A percentile compares a stretch with the other conserved stretches of the same genome.
phyloP scores from a whole-genome alignment of 1,140 invertebrate species.

The Lysiphlebus fabarum region DNA sequence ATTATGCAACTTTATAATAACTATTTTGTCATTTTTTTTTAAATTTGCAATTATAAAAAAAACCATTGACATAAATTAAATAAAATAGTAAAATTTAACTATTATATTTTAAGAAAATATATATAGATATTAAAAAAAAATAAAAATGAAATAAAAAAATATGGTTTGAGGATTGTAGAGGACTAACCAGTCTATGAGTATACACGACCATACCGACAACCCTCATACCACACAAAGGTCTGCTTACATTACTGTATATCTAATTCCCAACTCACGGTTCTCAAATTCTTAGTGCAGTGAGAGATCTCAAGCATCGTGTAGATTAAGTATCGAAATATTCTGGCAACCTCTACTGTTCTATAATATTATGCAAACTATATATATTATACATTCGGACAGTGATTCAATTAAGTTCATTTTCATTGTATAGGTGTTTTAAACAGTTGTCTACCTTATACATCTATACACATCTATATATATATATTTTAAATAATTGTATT shows the following conservation, averaged over 20 bases:
- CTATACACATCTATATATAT: no score
- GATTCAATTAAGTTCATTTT: slow-evolving; percentile 58
- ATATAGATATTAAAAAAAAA: no score
- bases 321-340: slow-evolving; percentile 22
- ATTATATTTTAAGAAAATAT: no score
- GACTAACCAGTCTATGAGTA: slow-evolving; percentile 52
- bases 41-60: no score
- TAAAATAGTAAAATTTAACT: no score
- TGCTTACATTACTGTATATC: slow-evolving; percentile 60
- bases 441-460: slow-evolving; percentile 1
- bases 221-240: slow-evolving; percentile 54
- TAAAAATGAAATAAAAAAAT: neutral
- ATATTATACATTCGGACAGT: slow-evolving; percentile 58
- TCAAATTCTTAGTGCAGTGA: slow-evolving; percentile 45
- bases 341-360: slow-evolving; percentile 44
- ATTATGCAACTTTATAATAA: no score
- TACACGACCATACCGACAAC: slow-evolving; percentile 55
- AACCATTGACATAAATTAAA: no score
- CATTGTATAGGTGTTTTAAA: slow-evolving; percentile 32
- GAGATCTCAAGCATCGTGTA: no score
- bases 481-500: no score
- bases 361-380: slow-evolving; percentile 57
- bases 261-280: slow-evolving; percentile 53
- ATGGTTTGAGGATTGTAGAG: slow-evolving; percentile 14
- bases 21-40: no score